Base-by-base conservation (phyloP, 2,888 invertebrate species). In the Caenorhabditis sp. region DNA sequence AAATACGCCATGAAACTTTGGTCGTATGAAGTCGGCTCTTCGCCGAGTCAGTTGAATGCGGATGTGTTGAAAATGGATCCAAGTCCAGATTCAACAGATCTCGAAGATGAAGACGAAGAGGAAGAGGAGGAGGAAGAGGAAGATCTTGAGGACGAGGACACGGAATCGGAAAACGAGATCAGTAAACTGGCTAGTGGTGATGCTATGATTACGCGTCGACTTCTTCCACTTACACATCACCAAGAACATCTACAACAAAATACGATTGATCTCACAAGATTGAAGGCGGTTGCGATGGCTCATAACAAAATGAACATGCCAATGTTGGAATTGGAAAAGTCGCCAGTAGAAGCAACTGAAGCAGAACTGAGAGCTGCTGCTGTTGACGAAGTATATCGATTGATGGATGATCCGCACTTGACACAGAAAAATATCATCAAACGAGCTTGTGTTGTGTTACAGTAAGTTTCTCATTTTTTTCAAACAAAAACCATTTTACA, bases 121-220 rank as follows among this genome's bases (percentile, higher is more conserved):
- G 73, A 73, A 36, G 68, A 69, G 19, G 73, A 73, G 8, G 68
- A 69, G 10, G 57, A 58, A 26, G 60, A 60, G 8, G 50, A 50
- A 14, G 66, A 66, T 17, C 50, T 69, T 6, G 73, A 73, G n/a
- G 73, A 69, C 37, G 68, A 69, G 24, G 73, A 73, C 36, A 65
- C 68, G 5, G 73, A 73, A 60, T 23, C 65, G 5, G 73, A 73
- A 21, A 24, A n/a, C 14, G 60, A 60, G 5, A 36, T 31, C 6
- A 24, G 10, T n/a, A 1, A 4, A 19, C 1, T 23, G 5, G 26
- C 17, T 17, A 3, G 5, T 8, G 51, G 23, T 21, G 23, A 51
- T 51, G 51, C 21, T 4, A 8, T 19, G 4, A 51, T 51, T 23
- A 23, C 51, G 2, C 31, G 31, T 6, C 31, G 31, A 31, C 31